Conservation (phyloP, 2,113 vertebrate species). For the Chroicocephalus ridibundus region DNA sequence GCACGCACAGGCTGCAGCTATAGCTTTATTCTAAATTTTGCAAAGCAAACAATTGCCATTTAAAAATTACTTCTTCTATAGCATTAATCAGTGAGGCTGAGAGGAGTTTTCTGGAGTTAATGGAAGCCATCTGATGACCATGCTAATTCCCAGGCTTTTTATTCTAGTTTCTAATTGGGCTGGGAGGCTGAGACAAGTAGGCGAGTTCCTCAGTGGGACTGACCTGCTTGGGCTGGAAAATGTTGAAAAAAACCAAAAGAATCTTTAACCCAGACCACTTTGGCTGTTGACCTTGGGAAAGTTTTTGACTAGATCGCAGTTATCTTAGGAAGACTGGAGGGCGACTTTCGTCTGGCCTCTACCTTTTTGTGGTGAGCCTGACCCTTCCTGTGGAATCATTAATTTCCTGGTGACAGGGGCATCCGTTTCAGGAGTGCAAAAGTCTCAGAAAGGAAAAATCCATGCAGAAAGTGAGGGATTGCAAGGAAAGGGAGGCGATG, state of each 20-base stretch:
- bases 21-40: background rate
- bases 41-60: conserved; percentile 37
- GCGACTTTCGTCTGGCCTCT: background rate
- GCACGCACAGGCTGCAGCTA: background rate
- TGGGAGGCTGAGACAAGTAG: conserved; percentile 1
- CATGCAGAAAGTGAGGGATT: background rate
- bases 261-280: background rate
- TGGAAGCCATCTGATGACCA: conserved; percentile 58
- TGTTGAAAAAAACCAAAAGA: background rate
- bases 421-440: background rate
- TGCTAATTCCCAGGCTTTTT: conserved; percentile 50
- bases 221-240: conserved; percentile 35
- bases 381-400: background rate
- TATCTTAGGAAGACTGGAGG: background rate
- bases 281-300: conserved; percentile 14
- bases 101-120: conserved; percentile 28
- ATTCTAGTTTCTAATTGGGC: conserved; percentile 29
- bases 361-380: background rate
- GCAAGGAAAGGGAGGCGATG: background rate
- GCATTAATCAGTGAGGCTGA: background rate
- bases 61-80: background rate
- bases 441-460: background rate
- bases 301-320: background rate
- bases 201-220: background rate
- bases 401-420: background rate